Base-by-base conservation (phyloP, 2,888 invertebrate genomes). In the Fissipunctia ypsillon region DNA sequence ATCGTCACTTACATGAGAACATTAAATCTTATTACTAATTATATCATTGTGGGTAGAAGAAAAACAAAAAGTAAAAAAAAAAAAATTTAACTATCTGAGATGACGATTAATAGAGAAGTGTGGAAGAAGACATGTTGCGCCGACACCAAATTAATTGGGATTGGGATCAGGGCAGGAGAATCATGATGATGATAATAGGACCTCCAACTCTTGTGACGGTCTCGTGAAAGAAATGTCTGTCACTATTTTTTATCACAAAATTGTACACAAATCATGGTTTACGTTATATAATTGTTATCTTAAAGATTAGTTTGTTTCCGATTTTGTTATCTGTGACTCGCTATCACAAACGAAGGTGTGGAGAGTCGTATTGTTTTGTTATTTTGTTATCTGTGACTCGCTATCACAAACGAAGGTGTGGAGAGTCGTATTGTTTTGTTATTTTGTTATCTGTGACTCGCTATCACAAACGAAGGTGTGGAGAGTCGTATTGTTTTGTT, bases 281-380 rank as follows among this genome's bases (percentile, higher is more conserved):
- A 22, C 14, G 43, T 69, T 69, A 69, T 77, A 22, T 31, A 69
- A 57, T 69, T 48, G 50, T 54, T 78, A 76, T 76, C 76, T 28
- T 14, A 0, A 10, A 69, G 76, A 76, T 78, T 45, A 78, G 4
- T 22, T 28, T 45, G 19, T n/a, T 64, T 77, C 63, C 38, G 59
- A 69, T 64, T 59, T 43, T 14, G 25, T 64, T 74, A 64, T 67
- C 41, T 31, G 41, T 35, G 25, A 12, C 25, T 19, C 9, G 31
- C 28, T 50, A 68, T 67, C 16, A 68, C 16, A 9, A 52, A 54
- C 38, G 7, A 3, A 41, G 31, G 22, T 5, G 54, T 25, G 10
- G 2, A n/a, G 12, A 14, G 52, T n/a, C 38, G 38, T 28, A n/a
- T 43, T 54, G 25, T 70, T 54, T n/a, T n/a, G n/a, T n/a, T n/a